A percentile compares a stretch with the other conserved stretches of the same genome.
phyloP scores from a whole-genome alignment of 1,140 invertebrate genomes.

The Leptinotarsa texana region DNA sequence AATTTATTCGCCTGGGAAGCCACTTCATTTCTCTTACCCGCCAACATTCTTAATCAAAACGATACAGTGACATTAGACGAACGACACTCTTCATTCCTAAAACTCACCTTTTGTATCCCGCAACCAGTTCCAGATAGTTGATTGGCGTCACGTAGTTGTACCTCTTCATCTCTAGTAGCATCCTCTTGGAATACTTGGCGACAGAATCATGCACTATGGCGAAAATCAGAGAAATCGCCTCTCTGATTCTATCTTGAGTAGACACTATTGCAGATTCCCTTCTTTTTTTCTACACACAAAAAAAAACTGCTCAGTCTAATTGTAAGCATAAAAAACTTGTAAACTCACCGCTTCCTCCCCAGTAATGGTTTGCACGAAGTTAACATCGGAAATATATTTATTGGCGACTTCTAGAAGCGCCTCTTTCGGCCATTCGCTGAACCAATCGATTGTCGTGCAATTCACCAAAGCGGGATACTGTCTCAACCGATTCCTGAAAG shows the following conservation, averaged over 20 bases:
- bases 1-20: conserved; percentile 73
- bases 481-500: conserved; percentile 75
- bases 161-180: conserved; percentile 76
- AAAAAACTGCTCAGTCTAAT: neutral
- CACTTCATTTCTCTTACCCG: conserved; percentile 70
- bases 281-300: conserved; percentile 29
- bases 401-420: conserved; percentile 82
- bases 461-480: conserved; percentile 86
- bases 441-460: conserved; percentile 87
- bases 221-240: conserved; percentile 71
- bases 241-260: conserved; percentile 65
- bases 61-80: neutral
- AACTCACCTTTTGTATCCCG: conserved; percentile 76
- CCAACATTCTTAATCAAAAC: conserved; percentile 66
- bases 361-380: conserved; percentile 68
- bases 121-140: conserved; percentile 81
- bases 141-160: conserved; percentile 85
- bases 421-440: conserved; percentile 82
- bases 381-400: conserved; percentile 69
- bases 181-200: conserved; percentile 67
- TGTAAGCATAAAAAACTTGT: no score
- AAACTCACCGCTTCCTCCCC: conserved; percentile 57
- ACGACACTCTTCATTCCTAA: neutral
- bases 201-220: conserved; percentile 79
- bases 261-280: conserved; percentile 54